These are phyloP conservation scores for Actinostola sp. DNA, from an alignment of 92 coral and sea anemone genomes.

Conservation along the genomic window DNA sequence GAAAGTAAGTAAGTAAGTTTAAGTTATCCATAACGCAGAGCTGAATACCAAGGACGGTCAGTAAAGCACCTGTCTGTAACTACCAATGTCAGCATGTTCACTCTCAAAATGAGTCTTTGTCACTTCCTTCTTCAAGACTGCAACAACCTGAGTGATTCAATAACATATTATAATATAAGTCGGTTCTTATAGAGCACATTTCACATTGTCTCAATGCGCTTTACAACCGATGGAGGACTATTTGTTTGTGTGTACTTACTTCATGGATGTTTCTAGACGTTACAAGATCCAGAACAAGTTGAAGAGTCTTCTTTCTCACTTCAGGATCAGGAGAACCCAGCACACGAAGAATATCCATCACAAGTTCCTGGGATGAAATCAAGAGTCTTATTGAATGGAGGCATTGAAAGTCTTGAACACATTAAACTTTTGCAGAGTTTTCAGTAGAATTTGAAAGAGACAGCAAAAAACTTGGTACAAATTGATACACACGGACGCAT, in stretches of 20 bases:
- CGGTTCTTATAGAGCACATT: neutral
- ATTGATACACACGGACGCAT: too few relatives aligned
- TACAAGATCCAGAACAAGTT: conserved; percentile 94
- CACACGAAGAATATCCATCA: conserved; percentile 99
- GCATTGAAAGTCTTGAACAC: neutral
- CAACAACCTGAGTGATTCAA: conserved; percentile 77
- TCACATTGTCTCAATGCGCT: neutral
- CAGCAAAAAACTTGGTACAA: neutral
- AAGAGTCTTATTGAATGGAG: neutral
- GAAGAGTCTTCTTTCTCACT: conserved; percentile 98
- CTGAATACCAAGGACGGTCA: neutral
- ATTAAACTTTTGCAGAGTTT: neutral
- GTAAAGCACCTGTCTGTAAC: conserved; percentile 75
- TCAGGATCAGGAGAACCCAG: conserved; percentile 96
- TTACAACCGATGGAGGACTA: neutral
- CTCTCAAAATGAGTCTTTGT: conserved; percentile 95
- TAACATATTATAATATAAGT: neutral
- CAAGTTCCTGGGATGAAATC: conserved; percentile 84
- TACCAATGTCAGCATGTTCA: conserved; percentile 95
- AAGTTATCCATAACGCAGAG: too few relatives aligned
- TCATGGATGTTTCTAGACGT: conserved; percentile 93
- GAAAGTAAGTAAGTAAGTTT: too few relatives aligned
- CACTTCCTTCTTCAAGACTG: conserved; percentile 94
- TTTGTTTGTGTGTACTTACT: conserved; percentile 25
- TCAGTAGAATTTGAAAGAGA: neutral